phyloP scores from a whole-genome alignment of 2,888 invertebrate genomes.

The Globia sparganii region DNA sequence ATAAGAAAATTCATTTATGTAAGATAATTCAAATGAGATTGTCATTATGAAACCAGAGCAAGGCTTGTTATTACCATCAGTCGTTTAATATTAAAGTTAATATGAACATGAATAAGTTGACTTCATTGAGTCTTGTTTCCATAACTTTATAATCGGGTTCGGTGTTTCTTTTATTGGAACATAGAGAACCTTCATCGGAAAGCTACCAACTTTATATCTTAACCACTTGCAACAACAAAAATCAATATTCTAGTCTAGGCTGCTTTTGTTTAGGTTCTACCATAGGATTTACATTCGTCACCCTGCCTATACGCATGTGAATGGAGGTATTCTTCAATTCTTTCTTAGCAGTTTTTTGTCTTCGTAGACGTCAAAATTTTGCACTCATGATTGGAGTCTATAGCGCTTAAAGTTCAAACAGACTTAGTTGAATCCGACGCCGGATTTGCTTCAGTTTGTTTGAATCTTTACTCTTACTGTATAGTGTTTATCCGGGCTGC shows the following conservation, averaged over 20 bases:
- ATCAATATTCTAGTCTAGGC: background rate
- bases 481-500: background rate
- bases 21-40: slow-evolving; percentile 76
- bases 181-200: background rate
- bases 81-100: slow-evolving; percentile 62
- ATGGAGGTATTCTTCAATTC: background rate
- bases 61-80: slow-evolving; percentile 75
- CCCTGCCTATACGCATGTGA: background rate
- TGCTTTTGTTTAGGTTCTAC: background rate
- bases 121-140: background rate
- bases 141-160: background rate
- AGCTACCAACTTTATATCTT: background rate
- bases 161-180: background rate
- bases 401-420: background rate
- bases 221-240: background rate
- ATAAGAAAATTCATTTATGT: slow-evolving; percentile 73
- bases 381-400: background rate
- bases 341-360: background rate
- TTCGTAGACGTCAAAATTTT: background rate
- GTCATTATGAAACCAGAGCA: slow-evolving; percentile 82
- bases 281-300: background rate
- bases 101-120: slow-evolving; percentile 67
- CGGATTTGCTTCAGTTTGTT: background rate
- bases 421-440: background rate
- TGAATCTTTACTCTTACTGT: background rate